Base-by-base conservation (phyloP, 2,888 invertebrate species). In the Tricholauxania praeusta region DNA sequence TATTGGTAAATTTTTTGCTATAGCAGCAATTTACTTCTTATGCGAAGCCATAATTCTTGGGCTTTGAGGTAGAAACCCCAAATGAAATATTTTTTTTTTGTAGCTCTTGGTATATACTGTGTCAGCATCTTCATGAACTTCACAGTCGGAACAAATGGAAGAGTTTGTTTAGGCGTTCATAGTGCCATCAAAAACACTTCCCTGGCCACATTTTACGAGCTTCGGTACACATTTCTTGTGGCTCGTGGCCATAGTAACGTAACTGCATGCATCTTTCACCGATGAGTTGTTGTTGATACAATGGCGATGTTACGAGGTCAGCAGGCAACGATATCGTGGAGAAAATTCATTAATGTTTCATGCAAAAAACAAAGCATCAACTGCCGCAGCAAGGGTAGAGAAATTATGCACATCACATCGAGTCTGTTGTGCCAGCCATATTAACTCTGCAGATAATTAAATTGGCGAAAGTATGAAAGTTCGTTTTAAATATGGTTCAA, bases 171-270 rank as follows among this genome's bases (percentile, higher is more conserved):
- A 32, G 12, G 15, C 3, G 2, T 17, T 32, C 12, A 12, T 51
- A 53, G 17, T 68, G 15, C 53, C 19, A 14, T 47, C 22, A 8
- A 19, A n/a, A 15, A 15, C n/a, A 8, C 55, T 47, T 47, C 32
- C 32, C 68, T 49, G 22, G 28, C 59, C 68, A 51, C 59, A 69
- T 32, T 69, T 69, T 59, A 69, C 49, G 59, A 59, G 49, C 59
- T 28, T 52, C 59, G 28, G 22, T 32, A 69, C 17, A 17, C 49
- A 28, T 69, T 51, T 17, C 59, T 69, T 69, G 59, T 28, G 68
- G 68, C 68, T 69, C 28, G n/a, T 49, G 60, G 28, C 48, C 28
- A 28, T 28, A 28, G 59, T 59, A 60, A 59, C 47, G 59, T 59
- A 32, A 59, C 49, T 39, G 49, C 49, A 51, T 69, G 68, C 15